Percentiles rank a stretch among this genome's conserved stretches.
These are phyloP conservation scores for Coilia nasus DNA, from an alignment of 2,797 vertebrate genomes.

Conservation along the genomic window DNA sequence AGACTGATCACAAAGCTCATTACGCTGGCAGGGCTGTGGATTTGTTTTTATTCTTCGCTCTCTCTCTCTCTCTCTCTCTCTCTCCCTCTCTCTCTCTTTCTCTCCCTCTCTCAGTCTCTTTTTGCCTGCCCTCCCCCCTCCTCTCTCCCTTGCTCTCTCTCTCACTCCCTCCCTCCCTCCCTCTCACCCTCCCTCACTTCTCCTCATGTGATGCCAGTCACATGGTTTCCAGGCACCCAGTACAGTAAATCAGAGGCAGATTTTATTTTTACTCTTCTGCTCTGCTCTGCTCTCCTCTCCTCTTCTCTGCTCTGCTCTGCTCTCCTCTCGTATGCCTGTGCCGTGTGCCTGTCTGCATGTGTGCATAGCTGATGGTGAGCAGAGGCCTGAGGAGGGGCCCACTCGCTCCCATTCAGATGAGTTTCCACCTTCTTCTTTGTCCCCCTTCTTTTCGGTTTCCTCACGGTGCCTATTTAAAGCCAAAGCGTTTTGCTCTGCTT, in stretches of 20 bases:
- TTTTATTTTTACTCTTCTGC: constrained; percentile 77
- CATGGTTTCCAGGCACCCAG: constrained; percentile 78
- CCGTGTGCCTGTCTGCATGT: not conserved
- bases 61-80: constrained; percentile 18
- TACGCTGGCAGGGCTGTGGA: constrained; percentile 60
- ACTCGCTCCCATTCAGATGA: constrained; percentile 12
- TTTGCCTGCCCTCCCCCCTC: constrained; percentile 42
- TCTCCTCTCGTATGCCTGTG: no score
- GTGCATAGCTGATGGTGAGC: constrained; percentile 50
- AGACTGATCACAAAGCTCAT: constrained; percentile 77
- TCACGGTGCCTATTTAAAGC: no score
- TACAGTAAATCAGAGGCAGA: constrained; percentile 79
- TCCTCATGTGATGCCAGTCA: constrained; percentile 78
- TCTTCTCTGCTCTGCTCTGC: constrained; percentile 49
- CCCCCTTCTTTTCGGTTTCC: constrained; percentile 25
- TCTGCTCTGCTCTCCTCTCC: constrained; percentile 41
- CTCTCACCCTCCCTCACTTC: constrained; percentile 32
- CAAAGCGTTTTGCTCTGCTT: constrained; percentile 31
- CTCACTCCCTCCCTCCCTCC: not conserved
- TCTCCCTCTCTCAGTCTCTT: not conserved
- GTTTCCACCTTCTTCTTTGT: constrained; percentile 10
- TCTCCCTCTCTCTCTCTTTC: constrained; percentile 14
- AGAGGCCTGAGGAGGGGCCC: constrained; percentile 53
- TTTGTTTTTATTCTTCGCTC: constrained; percentile 29
- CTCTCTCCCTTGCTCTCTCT: constrained; percentile 25